A percentile compares a stretch with the other conserved stretches of the same genome.
Evolutionary conservation across 2,113 vertebrate species (phyloP).

Genomic region (Halichoeres trimaculatus): DNA sequence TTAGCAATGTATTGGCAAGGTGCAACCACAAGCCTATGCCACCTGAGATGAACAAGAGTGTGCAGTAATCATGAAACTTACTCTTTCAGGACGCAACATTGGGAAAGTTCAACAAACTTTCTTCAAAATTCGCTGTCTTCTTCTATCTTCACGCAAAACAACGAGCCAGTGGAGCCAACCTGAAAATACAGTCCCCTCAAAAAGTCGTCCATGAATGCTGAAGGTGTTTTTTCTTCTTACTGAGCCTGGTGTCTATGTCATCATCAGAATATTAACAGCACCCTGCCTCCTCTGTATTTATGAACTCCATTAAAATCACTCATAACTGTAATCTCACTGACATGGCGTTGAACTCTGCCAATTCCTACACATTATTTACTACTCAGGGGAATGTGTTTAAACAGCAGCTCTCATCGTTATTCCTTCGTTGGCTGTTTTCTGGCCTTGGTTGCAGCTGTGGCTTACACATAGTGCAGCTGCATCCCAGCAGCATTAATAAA

Average conservation of each 20-base stretch:
- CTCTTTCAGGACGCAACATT: too few species aligned
- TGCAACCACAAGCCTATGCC: too few species aligned
- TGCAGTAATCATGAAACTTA: too few species aligned
- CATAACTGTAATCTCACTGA: not conserved
- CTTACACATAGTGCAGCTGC: conserved; percentile 1
- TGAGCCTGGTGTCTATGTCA: not conserved
- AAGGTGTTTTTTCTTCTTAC: conserved; percentile 29
- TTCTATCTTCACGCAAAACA: too few species aligned
- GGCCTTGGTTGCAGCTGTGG: not conserved
- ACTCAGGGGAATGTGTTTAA: not conserved
- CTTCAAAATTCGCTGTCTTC: too few species aligned
- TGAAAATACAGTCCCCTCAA: too few species aligned
- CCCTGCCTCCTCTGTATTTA: not conserved
- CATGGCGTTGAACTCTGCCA: not conserved
- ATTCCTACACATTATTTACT: not conserved
- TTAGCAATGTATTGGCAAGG: too few species aligned
- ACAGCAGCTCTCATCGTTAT: not conserved
- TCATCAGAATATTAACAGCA: not conserved
- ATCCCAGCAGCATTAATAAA: conserved; percentile 9
- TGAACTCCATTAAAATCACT: not conserved
- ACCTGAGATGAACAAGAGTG: too few species aligned
- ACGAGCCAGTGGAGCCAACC: too few species aligned
- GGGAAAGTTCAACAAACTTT: too few species aligned
- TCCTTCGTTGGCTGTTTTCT: not conserved
- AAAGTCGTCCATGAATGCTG: conserved; percentile 5